These are phyloP conservation scores for Rhincodon typus DNA, from an alignment of 2,797 vertebrate species.

Conservation along the genomic window DNA sequence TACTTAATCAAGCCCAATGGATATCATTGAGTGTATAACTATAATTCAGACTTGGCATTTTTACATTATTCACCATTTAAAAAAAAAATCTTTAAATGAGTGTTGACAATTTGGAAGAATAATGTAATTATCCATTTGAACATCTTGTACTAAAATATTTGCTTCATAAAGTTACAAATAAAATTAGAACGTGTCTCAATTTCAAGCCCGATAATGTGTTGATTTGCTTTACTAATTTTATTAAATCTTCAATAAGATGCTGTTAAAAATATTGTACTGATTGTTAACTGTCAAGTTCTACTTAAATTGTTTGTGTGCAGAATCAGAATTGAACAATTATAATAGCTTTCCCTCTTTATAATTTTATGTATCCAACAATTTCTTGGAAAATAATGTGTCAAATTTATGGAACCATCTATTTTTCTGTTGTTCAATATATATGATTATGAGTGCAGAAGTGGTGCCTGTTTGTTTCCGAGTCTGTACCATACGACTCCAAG, in stretches of 20 bases:
- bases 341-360: not conserved
- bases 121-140: not conserved
- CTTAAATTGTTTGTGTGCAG: not conserved
- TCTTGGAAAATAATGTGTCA: not conserved
- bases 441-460: not conserved
- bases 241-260: not conserved
- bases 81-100: not conserved
- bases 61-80: not conserved
- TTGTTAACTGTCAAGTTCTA: not conserved
- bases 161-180: not conserved
- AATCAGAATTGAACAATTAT: slow-evolving; percentile 1
- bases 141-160: not conserved
- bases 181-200: not conserved
- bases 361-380: not conserved
- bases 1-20: not conserved
- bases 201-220: not conserved
- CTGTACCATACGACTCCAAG: no score
- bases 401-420: not conserved
- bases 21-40: not conserved
- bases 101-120: not conserved
- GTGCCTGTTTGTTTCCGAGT: not conserved
- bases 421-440: not conserved
- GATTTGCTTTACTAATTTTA: not conserved
- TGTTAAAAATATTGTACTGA: not conserved
- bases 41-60: not conserved